Conservation (phyloP, 2,797 vertebrate genomes). For the Epinephelus coioides region DNA sequence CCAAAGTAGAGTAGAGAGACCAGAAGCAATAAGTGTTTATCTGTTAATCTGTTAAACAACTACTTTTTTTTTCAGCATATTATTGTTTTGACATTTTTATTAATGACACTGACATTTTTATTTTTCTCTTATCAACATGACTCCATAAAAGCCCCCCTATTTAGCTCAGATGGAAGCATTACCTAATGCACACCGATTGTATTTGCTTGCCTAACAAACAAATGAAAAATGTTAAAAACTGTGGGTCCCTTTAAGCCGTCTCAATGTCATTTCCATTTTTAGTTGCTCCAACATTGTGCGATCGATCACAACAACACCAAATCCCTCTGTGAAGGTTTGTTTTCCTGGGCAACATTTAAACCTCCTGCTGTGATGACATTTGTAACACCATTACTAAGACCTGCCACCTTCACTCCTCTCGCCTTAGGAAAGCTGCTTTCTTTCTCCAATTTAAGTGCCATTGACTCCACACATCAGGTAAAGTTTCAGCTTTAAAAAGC, state of each 20-base stretch:
- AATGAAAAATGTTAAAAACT: background rate
- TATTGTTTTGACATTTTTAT: no score
- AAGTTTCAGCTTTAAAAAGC: constrained; percentile 4
- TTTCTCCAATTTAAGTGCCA: constrained; percentile 14
- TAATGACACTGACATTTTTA: no score
- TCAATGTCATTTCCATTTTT: background rate
- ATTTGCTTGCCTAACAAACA: background rate
- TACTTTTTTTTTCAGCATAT: no score
- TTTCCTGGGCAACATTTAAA: constrained; percentile 12
- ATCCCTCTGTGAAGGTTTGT: constrained; percentile 14
- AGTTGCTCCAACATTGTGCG: background rate
- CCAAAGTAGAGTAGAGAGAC: background rate
- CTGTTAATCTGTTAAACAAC: background rate
- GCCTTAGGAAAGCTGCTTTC: background rate
- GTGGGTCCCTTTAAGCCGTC: background rate
- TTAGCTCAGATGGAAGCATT: background rate
- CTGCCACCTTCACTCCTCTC: constrained; percentile 8
- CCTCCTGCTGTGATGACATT: constrained; percentile 56
- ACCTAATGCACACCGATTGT: background rate
- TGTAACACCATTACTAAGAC: constrained; percentile 24
- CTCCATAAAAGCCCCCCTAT: background rate
- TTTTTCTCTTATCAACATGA: background rate
- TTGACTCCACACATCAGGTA: no score
- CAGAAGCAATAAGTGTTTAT: background rate
- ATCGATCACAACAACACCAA: constrained; percentile 11